Percentiles rank a stretch among this genome's conserved stretches.
phyloP scores from a whole-genome alignment of 2,113 vertebrate species.

The Columba livia region DNA sequence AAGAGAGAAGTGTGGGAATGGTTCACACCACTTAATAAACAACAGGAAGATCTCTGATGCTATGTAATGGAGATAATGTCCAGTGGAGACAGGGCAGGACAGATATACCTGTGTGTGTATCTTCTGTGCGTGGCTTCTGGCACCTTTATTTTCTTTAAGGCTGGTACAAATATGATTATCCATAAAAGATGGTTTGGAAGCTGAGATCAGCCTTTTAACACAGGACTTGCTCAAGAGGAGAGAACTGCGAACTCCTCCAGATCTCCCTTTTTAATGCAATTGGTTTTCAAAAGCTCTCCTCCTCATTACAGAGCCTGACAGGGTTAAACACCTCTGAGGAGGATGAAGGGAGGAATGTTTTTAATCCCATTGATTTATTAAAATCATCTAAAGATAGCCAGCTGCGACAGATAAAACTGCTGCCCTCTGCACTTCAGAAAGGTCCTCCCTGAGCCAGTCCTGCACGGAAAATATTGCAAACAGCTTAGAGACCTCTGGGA shows the following conservation, averaged over 20 bases:
- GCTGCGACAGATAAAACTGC: slow-evolving; percentile 64
- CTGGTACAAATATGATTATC: neutral
- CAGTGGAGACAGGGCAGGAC: neutral
- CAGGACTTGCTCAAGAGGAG: neutral
- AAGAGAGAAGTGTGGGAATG: neutral
- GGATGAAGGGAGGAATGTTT: slow-evolving; percentile 65
- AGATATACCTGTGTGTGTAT: neutral
- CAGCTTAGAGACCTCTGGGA: neutral
- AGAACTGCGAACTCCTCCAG: neutral
- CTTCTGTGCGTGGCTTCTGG: neutral
- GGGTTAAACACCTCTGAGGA: slow-evolving; percentile 14
- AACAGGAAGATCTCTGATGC: neutral
- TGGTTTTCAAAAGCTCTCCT: slow-evolving; percentile 12
- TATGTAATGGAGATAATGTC: neutral
- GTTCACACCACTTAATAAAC: neutral
- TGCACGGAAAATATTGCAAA: neutral
- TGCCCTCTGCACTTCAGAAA: slow-evolving; percentile 28
- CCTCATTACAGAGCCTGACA: neutral
- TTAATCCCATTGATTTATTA: slow-evolving; percentile 70
- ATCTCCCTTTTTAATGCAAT: neutral
- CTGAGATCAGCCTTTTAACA: neutral
- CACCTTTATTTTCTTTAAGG: neutral
- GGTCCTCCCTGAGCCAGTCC: slow-evolving; percentile 4
- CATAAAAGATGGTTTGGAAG: neutral
- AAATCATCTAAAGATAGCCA: slow-evolving; percentile 70